phyloP scores from a whole-genome alignment of 2,113 vertebrate genomes.

The Hystrix cristata region DNA sequence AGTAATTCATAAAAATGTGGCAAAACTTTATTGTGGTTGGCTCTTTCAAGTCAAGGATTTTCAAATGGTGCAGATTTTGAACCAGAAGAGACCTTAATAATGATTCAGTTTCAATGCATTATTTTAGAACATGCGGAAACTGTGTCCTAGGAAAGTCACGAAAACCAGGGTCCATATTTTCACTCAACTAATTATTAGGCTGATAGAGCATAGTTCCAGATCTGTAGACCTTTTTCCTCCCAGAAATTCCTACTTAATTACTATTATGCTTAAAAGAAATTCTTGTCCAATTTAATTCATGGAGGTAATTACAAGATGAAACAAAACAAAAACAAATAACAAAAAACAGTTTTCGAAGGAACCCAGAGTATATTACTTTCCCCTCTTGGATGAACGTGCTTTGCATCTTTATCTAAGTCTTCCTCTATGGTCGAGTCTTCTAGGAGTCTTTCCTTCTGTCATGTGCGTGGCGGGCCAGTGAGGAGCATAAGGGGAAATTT shows the following conservation, averaged over 20 bases:
- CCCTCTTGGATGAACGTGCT: background rate
- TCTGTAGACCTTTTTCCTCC: background rate
- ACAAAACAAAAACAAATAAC: background rate
- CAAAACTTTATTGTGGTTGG: background rate
- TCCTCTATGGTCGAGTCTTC: background rate
- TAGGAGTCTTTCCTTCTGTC: background rate
- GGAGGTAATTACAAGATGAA: background rate
- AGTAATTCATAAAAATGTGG: accelerated
- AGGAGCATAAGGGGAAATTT: background rate
- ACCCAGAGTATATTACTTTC: background rate
- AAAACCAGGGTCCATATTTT: background rate
- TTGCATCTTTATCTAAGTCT: background rate
- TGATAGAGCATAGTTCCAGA: background rate
- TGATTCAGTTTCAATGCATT: background rate
- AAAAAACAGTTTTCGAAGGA: background rate
- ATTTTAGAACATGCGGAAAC: background rate
- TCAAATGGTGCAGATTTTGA: background rate
- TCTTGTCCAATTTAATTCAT: background rate
- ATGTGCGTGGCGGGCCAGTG: background rate
- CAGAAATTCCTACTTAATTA: background rate
- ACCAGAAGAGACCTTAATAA: background rate
- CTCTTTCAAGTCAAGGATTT: background rate
- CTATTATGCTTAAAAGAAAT: background rate
- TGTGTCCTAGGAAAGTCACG: background rate
- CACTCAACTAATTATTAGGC: background rate